Base-by-base conservation (phyloP, 1,140 invertebrate species). In the Phthorimaea operculella region DNA sequence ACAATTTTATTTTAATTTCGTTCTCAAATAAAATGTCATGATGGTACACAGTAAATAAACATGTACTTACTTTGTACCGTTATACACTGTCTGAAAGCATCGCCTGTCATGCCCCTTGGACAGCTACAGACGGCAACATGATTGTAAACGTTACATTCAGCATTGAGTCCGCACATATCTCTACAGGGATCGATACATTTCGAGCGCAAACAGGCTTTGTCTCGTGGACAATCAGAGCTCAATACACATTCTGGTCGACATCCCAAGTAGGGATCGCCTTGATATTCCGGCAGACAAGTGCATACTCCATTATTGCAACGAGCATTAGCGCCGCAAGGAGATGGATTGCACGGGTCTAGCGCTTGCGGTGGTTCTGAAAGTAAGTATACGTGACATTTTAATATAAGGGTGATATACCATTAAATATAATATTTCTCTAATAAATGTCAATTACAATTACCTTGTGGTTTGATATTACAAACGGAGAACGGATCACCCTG, bases 111-210 rank as follows among this genome's bases (percentile, higher is more conserved):
- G 17, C 86, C 83, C 50, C 73, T 66, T 10, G 86, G 82, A 76
- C 90, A 92, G 61, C 85, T 89, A 63, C 91, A 92, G 51, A 90
- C 86, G 8, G 90, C 90, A 55, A 90, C 88, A 57, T 92, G 90
- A 63, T 92, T 91, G 54, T 90, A 87, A 15, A 91, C 89, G 50
- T 87, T 83, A 62, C 91, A 92, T 59, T 87, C 82, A 11, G 91
- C 89, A 59, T 88, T 86, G 50, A 87, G 70, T 11, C 90, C 91
- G 67, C 93, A 94, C 63, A 90, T 90, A 28, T 90, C 88, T 4
- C 81, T 78, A 68, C 93, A 94, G 12, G 92, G 92, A 74, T 94
- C 87, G n/a, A 86, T 79, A 64, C 93, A 94, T 77, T 90, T 91
- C 54, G 90, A 90, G 67, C 90, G 90, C 10, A 90, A 83, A 66